Base-by-base conservation (phyloP, 2,113 vertebrate genomes). In the Clupea harengus region DNA sequence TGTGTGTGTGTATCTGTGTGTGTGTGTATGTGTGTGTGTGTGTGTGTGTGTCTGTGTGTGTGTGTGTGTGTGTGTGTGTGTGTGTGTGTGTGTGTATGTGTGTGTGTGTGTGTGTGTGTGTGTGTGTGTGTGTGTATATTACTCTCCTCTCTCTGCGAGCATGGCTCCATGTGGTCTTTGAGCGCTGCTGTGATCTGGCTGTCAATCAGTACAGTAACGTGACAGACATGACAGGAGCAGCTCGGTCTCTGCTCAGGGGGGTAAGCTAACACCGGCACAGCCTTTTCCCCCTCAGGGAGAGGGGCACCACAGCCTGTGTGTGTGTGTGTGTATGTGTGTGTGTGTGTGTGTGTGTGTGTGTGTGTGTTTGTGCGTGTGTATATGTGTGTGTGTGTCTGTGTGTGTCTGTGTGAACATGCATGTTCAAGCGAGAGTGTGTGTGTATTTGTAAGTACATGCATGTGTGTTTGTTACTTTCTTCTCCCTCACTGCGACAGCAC, bases 121-220 rank as follows among this genome's bases (percentile, higher is more conserved):
- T 49, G 47, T 49, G 47, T 49, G 9, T 11, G 54, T 4, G 54
- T 64, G 18, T 25, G 60, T 64, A 22, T 25, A 49, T 25, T 64
- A 6, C 20, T n/a, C 22, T 8, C n/a, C 2, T 22, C 7, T 64
- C 22, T 25, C 22, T 64, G 60, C n/a, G 25, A 25, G 60, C 60
- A n/a, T 64, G 60, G 60, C n/a, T 64, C 60, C 60, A 64, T 64
- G 60, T 20, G 60, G 60, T 64, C 60, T 64, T 22, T 64, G n/a
- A 9, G 60, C 7, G 22, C 20, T 64, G 60, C 60, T 64, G 60
- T 64, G 60, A 64, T 64, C 60, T 64, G 60, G 7, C 60, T 25
- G n/a, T 64, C 60, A 64, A 64, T 64, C 60, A 25, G 22, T 25
- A 64, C 60, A 25, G 60, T 64, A 25, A 25, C 20, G n/a, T 64